Evolutionary conservation across 2,888 invertebrate genomes (phyloP).

Genomic region (Stratiomys singularior): DNA sequence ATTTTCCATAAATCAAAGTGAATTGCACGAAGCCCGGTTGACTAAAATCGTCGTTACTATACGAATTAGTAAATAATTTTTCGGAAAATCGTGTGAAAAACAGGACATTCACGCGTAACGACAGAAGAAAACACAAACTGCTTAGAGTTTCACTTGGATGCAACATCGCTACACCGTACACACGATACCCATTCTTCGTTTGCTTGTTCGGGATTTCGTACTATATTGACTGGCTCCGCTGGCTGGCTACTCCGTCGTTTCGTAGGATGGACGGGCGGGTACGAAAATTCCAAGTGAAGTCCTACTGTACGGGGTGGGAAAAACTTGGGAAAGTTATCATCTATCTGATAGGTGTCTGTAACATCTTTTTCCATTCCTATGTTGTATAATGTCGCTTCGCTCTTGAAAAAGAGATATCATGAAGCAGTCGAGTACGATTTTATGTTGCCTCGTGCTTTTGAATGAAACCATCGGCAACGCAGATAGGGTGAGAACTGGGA

Average conservation of each 20-base stretch:
- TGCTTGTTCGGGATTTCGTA: slow-evolving; percentile 6
- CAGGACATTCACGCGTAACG: slow-evolving; percentile 8
- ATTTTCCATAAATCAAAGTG: too few species aligned
- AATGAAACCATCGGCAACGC: neutral
- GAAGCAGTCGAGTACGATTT: neutral
- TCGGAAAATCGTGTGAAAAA: neutral
- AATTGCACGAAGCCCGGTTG: too few species aligned
- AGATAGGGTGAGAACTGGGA: neutral
- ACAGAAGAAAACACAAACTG: slow-evolving; percentile 22
- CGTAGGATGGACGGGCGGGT: slow-evolving; percentile 27
- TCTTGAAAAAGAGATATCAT: slow-evolving; percentile 22
- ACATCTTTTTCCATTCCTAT: slow-evolving; percentile 30
- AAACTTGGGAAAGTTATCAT: slow-evolving; percentile 32
- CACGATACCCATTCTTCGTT: slow-evolving; percentile 23
- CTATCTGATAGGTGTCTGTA: slow-evolving; percentile 34
- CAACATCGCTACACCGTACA: neutral
- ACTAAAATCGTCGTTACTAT: neutral
- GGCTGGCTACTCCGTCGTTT: slow-evolving; percentile 19
- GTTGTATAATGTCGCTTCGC: neutral
- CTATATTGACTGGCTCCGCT: slow-evolving; percentile 15
- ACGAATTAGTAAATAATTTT: neutral
- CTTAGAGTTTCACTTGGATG: slow-evolving; percentile 16
- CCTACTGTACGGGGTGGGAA: slow-evolving; percentile 32
- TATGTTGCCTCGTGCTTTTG: slow-evolving; percentile 3
- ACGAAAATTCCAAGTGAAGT: slow-evolving; percentile 23